Conservation (phyloP, 1,140 invertebrate species). For the Drosophila orosa region DNA sequence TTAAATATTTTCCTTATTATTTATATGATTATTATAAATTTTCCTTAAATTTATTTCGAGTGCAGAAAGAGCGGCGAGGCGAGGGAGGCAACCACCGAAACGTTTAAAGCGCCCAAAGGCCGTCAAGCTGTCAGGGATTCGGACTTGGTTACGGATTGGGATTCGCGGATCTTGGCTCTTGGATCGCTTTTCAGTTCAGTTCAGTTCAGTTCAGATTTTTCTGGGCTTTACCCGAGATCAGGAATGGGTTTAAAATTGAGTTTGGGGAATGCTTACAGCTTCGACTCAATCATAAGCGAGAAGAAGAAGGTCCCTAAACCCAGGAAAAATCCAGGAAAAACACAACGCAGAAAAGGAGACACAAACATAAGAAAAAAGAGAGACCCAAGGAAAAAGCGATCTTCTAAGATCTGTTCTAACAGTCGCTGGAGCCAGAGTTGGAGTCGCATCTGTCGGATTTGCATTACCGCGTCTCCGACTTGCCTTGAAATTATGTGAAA, state of each 20-base stretch:
- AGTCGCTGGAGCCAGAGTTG: constrained; percentile 25
- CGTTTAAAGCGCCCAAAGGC: constrained; percentile 81
- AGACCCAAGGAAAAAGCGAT: constrained; percentile 26
- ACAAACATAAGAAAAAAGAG: too few relatives aligned
- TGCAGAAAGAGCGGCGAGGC: constrained; percentile 8
- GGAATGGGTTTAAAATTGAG: constrained; percentile 5
- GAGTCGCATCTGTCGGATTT: constrained; percentile 80
- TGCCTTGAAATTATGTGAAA: constrained; percentile 83
- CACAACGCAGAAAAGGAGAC: background rate
- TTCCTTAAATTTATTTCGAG: constrained; percentile 1
- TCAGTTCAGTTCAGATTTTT: constrained; percentile 22
- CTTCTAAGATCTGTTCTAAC: constrained; percentile 74
- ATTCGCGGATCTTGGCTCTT: constrained; percentile 1
- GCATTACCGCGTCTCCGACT: constrained; percentile 78
- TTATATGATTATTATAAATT: too few relatives aligned
- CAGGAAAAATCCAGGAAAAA: background rate
- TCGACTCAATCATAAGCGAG: constrained; percentile 70
- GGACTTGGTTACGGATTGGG: constrained; percentile 3
- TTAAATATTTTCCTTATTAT: background rate
- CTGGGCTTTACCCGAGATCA: background rate
- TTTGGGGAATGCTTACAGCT: constrained; percentile 30
- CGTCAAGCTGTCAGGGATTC: constrained; percentile 69
- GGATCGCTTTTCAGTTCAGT: constrained; percentile 40
- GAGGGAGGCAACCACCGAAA: constrained; percentile 56
- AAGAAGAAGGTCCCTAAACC: constrained; percentile 2